Evolutionary conservation across 2,113 vertebrate species (phyloP), one percentile per base, ranked within the genome.

Genomic region (Psettodes erumei): DNA sequence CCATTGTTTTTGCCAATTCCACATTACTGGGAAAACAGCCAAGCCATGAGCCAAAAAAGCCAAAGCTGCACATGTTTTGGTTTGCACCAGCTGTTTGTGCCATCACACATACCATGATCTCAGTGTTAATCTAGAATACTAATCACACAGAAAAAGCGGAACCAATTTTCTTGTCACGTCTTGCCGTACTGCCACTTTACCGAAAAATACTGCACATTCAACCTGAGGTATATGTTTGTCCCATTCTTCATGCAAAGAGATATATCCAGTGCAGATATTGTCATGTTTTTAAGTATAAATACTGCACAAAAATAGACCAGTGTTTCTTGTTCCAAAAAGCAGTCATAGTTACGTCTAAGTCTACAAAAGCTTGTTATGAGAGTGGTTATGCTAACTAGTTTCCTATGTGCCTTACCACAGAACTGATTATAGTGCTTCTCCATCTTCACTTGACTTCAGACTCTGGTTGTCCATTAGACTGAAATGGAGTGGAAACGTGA

Each of bases 1-100:
- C 84, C 79, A 53, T 83, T 88, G 82, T 79, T 76, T 86, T 79
- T 76, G 79, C 61, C 38, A 82, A 81, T 48, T 79, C 66, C 67
- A 75, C 82, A 78, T 35, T 61, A 64, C 6, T 51, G 19, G 43
- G 48, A 65, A 72, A 59, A 3, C 40, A 58, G 61, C 74, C 60
- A 79, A 83, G 37, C 18, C 18, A 40, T 0, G 32, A 69, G 71
- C 72, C 50, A 10, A 66, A 69, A 19, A 64, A 38, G 32, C 43
- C 59, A 73, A n/a, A 37, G 16, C 65, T 43, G 61, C 8, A 54
- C 43, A 61, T 60, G 56, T 37, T 45, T 61, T 56, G 56, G 25
- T 21, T 40, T 42, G 56, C 28, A 79, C 63, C 66, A 53, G 38
- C 32, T 79, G 58, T 25, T 23, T 65, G 15, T 32, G 1, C 59